Conservation (phyloP, 2,888 invertebrate genomes). For the Lumbricus terrestris region DNA sequence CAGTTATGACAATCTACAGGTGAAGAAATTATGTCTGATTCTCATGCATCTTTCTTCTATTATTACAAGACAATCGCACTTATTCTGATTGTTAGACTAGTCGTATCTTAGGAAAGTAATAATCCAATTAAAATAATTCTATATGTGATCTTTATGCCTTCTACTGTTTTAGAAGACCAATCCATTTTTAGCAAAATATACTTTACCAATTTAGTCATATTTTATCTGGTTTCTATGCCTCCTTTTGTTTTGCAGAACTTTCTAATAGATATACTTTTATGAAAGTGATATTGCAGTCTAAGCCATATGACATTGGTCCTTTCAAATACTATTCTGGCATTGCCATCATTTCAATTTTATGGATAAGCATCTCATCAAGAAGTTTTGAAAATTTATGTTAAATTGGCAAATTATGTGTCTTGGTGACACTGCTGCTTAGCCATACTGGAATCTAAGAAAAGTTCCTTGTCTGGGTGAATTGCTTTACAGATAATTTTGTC, state of each 20-base stretch:
- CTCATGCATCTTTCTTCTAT: neutral
- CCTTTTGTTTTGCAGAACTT: too few relatives aligned
- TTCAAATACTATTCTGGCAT: neutral
- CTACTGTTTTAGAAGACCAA: too few relatives aligned
- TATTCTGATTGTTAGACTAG: neutral
- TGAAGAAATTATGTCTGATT: neutral
- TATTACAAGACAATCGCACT: neutral
- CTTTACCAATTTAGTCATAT: too few relatives aligned
- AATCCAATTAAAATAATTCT: neutral
- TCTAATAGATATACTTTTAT: neutral
- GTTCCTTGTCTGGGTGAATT: neutral
- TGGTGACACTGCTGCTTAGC: too few relatives aligned
- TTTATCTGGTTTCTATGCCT: neutral
- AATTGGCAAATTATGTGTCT: neutral
- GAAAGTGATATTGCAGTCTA: neutral
- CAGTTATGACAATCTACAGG: slow-evolving; percentile 8
- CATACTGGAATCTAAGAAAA: neutral
- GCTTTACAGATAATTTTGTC: neutral
- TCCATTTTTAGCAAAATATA: too few relatives aligned
- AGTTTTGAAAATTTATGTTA: neutral
- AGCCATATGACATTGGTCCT: neutral
- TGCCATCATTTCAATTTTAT: neutral
- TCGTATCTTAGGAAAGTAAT: neutral
- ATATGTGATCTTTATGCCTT: neutral
- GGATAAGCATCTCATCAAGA: neutral